Evolutionary conservation across 53 echinoderm and acorn worm species (phyloP).

Genomic region (Zoroaster sp.): DNA sequence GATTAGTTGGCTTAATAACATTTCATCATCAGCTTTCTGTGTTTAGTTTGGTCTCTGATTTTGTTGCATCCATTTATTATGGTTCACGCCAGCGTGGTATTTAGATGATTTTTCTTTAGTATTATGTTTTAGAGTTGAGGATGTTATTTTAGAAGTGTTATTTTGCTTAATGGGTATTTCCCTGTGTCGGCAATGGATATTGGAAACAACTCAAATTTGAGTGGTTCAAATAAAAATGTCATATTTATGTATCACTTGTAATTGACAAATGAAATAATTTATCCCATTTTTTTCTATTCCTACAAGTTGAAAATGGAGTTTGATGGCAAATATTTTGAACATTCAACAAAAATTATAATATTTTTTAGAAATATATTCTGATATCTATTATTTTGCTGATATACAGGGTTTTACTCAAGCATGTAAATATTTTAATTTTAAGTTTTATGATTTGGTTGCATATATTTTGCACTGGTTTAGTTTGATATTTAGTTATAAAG

Average conservation of each 20-base stretch:
- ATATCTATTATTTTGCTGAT: no score
- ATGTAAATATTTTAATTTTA: no score
- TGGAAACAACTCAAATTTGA: neutral
- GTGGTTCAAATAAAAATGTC: no score
- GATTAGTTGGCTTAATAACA: neutral
- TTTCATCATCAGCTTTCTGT: neutral
- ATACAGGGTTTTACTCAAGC: no score
- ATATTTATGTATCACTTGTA: no score
- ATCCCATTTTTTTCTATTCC: no score
- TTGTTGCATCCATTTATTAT: neutral
- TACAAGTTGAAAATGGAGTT: no score
- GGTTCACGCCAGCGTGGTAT: neutral
- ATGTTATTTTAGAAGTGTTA: neutral
- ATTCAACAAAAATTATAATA: no score
- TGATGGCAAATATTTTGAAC: no score
- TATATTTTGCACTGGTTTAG: neutral
- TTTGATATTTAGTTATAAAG: neutral
- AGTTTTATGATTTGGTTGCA: no score
- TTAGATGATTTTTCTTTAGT: neutral
- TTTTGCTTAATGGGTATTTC: neutral
- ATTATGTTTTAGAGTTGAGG: neutral
- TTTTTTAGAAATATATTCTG: no score
- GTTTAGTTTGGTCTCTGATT: neutral
- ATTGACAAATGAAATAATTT: no score
- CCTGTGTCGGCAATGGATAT: neutral